These are phyloP conservation scores for Rattus rattus DNA, from an alignment of 2,113 vertebrate genomes.

Conservation along the genomic window DNA sequence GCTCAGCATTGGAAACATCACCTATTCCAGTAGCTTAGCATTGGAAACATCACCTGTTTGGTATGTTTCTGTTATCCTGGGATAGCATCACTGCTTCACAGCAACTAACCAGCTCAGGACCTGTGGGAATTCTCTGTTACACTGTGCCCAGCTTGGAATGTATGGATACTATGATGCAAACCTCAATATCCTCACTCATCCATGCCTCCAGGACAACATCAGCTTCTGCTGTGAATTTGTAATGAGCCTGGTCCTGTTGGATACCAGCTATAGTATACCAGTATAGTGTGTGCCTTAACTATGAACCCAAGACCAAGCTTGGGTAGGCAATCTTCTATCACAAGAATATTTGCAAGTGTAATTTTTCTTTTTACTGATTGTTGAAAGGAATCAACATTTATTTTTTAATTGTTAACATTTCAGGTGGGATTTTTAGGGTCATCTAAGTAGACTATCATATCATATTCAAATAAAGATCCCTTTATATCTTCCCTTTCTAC, in stretches of 20 bases:
- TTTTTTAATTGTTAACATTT: background rate
- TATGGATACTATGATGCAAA: background rate
- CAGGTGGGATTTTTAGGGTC: background rate
- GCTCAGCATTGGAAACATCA: background rate
- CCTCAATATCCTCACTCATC: background rate
- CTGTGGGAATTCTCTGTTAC: too few species aligned
- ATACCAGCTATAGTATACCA: background rate
- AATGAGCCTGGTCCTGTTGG: too few species aligned
- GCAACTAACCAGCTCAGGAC: too few species aligned
- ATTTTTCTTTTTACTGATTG: background rate
- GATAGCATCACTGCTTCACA: background rate
- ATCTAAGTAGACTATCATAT: background rate
- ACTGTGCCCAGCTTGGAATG: accelerated
- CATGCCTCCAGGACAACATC: background rate
- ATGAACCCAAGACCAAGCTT: background rate
- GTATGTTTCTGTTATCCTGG: background rate
- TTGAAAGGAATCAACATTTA: background rate
- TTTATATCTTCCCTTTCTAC: background rate
- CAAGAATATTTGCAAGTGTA: background rate
- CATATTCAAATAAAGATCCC: background rate
- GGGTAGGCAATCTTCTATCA: background rate
- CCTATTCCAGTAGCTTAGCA: too few species aligned
- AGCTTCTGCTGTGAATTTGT: too few species aligned
- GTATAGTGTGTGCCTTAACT: too few species aligned
- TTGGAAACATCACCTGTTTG: background rate